These are phyloP conservation scores for Sarotherodon lohbergeri DNA, from an alignment of 2,113 vertebrate genomes.

Conservation along the genomic window DNA sequence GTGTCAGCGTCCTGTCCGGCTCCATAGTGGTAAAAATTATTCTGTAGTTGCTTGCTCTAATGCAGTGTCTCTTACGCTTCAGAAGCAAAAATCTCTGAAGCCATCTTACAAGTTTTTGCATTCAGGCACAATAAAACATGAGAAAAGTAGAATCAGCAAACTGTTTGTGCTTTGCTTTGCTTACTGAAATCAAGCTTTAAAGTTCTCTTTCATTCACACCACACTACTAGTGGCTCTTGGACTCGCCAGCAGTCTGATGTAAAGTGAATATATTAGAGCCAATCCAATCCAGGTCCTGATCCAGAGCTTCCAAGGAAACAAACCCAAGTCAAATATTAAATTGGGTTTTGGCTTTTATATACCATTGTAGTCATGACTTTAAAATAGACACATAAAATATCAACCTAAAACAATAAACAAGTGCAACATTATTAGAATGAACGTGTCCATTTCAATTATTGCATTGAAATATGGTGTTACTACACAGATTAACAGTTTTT, in stretches of 20 bases:
- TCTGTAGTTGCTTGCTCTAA: not conserved
- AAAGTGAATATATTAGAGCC: not conserved
- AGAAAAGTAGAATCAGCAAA: not conserved
- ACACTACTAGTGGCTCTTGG: not conserved
- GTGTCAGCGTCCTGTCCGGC: not conserved
- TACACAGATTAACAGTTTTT: not conserved
- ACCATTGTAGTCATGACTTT: not conserved
- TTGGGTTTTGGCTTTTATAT: not conserved
- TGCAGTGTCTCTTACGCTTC: not conserved
- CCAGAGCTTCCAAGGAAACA: not conserved
- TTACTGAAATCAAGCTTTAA: not conserved
- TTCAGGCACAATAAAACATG: not conserved
- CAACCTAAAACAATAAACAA: not conserved
- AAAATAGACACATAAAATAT: not conserved
- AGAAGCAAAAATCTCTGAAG: not conserved
- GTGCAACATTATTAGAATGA: not conserved
- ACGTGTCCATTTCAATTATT: not conserved
- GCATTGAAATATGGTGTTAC: not conserved
- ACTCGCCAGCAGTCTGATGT: fast-evolving
- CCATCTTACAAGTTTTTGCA: fast-evolving
- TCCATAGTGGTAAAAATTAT: not conserved
- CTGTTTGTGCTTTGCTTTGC: not conserved
- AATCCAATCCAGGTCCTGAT: not conserved
- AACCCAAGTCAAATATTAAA: not conserved
- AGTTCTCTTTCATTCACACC: not conserved